Conservation (phyloP, 2,113 vertebrate species). For the Laterallus jamaicensis region DNA sequence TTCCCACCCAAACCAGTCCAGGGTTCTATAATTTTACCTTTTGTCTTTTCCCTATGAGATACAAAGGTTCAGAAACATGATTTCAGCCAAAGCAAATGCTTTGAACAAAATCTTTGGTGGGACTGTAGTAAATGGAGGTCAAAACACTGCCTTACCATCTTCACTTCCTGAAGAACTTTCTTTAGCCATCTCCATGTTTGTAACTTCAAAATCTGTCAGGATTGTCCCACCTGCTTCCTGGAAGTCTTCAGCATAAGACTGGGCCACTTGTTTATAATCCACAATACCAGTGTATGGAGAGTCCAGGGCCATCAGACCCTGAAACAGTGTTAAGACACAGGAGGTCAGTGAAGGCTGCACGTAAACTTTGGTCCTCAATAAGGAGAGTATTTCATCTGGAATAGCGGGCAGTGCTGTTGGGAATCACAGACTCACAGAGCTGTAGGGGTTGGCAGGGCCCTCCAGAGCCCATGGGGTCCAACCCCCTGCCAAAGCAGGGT, state of each 20-base stretch:
- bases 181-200: conserved; percentile 78
- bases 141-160: conserved; percentile 77
- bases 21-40: not conserved
- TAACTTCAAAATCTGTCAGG: conserved; percentile 84
- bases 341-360: not conserved
- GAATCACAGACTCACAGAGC: too few species aligned
- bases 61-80: not conserved
- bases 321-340: not conserved
- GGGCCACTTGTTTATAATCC: conserved; percentile 87
- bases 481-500: too few species aligned
- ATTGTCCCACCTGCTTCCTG: conserved; percentile 86
- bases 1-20: too few species aligned
- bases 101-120: not conserved
- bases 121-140: not conserved
- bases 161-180: conserved; percentile 79
- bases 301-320: conserved; percentile 96
- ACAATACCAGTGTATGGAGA: conserved; percentile 96
- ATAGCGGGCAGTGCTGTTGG: fast-evolving
- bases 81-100: not conserved
- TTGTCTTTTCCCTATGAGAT: not conserved
- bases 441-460: too few species aligned
- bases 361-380: not conserved
- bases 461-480: too few species aligned
- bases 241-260: conserved; percentile 87
- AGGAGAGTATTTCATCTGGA: not conserved